These are phyloP conservation scores for Bursaphelenchus okinawaensis DNA, from an alignment of 2,888 invertebrate species.

Conservation along the genomic window DNA sequence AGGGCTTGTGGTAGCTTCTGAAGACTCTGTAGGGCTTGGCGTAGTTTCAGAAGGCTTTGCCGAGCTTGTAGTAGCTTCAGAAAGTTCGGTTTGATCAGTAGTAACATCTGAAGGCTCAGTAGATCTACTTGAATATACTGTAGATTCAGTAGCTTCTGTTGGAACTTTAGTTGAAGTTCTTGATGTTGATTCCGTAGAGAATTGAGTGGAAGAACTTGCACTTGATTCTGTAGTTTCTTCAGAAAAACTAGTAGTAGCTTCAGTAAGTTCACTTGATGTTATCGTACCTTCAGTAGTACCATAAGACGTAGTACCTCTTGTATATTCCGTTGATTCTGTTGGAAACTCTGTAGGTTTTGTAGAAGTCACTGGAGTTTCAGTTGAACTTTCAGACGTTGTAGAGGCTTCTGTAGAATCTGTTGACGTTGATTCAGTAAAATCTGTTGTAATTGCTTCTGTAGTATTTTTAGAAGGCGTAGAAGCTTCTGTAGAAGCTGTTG, in stretches of 20 bases:
- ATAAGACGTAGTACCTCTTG: not conserved
- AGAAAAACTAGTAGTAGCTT: not conserved
- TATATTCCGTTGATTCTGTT: not conserved
- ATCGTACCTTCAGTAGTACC: not conserved
- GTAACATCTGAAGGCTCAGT: not conserved
- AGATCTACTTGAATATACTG: not conserved
- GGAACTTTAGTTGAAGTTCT: not conserved
- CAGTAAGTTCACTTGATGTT: no score
- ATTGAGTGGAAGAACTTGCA: not conserved
- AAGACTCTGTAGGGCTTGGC: not conserved
- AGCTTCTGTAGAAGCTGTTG: not conserved
- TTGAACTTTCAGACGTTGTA: not conserved
- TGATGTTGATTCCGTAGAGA: not conserved
- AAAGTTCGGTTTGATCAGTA: not conserved
- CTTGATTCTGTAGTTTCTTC: not conserved
- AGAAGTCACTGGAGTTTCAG: not conserved
- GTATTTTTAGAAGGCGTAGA: not conserved
- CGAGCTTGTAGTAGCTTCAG: not conserved
- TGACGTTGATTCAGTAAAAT: not conserved
- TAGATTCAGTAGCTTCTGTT: not conserved
- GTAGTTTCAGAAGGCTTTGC: not conserved
- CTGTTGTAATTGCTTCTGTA: not conserved
- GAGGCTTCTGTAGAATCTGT: not conserved
- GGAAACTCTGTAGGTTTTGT: not conserved
- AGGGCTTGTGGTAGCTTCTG: not conserved